Evolutionary conservation across 2,113 vertebrate genomes (phyloP), one percentile per base, ranked within the genome.

Genomic region (Silurus glanis): DNA sequence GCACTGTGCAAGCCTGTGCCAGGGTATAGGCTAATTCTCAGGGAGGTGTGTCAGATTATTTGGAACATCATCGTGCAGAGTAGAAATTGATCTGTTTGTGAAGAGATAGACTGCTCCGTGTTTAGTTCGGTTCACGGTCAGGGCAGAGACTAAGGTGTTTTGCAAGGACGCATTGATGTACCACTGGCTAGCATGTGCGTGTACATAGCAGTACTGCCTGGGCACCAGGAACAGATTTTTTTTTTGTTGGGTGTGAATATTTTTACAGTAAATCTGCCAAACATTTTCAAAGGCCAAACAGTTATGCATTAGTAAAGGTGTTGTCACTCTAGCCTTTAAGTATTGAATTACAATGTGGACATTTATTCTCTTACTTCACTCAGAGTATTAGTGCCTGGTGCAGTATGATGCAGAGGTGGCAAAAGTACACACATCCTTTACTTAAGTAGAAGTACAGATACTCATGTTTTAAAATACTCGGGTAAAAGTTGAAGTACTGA

Each of bases 81-180:
- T 55, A 76, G 49, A 76, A 53, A 76, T 14, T 25, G 51, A 76
- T 55, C 74, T 76, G 74, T 76, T 76, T 53, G 74, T 76, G 49
- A 76, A 53, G 9, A 16, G 12, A 53, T 14, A 55, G 51, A 55
- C 49, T 55, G 23, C 49, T 76, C 74, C n/a, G 49, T 76, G 23
- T 53, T 13, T 12, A 55, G 23, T 51, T 14, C 14, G 23, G 74
- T 53, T 53, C 23, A 13, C 2, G 6, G 49, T 3, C 49, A 55
- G 21, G 75, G 23, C 13, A 56, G 75, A 78, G n/a, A 55, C 49
- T 12, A 75, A 23, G 72, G 21, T 21, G 51, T 75, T 53, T 9
- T 9, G 72, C 47, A 47, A 75, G 72, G 13, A 53, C 6, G 5
- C 6, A 10, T 75, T 53, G 71, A 21, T 3, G 47, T 23, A 49